Conservation (phyloP, 2,888 invertebrate genomes). For the Rhimphoctona megacephalus region DNA sequence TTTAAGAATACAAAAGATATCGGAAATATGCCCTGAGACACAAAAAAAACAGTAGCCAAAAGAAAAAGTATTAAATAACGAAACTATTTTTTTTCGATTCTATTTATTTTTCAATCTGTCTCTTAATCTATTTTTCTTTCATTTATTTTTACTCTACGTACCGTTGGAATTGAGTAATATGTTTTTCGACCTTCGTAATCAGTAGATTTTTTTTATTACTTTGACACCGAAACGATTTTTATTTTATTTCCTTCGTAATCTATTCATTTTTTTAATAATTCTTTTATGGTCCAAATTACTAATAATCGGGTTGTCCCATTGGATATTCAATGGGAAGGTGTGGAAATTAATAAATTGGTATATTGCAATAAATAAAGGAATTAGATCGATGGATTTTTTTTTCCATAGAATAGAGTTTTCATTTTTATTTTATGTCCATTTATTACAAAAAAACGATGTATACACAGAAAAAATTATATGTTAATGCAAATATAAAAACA, state of each 20-base stretch:
- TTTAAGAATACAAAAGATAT: constrained; percentile 32
- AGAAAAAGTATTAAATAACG: not conserved
- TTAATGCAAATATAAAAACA: no score
- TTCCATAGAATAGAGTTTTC: no score
- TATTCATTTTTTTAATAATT: not conserved
- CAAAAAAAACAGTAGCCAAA: not conserved
- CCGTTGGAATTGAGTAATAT: not conserved
- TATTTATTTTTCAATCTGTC: not conserved
- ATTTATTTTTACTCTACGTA: not conserved
- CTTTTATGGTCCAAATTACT: no score
- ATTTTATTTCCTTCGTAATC: not conserved
- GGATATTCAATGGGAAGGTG: no score
- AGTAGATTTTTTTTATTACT: not conserved
- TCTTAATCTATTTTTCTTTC: not conserved
- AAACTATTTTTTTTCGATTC: not conserved
- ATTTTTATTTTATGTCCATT: no score
- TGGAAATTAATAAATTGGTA: no score
- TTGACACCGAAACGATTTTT: not conserved
- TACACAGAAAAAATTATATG: no score
- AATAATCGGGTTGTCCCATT: no score
- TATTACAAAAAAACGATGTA: no score
- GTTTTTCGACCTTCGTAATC: not conserved
- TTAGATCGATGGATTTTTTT: no score
- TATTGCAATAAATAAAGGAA: no score
- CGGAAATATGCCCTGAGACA: not conserved